These are phyloP conservation scores for Porites lutea DNA, from an alignment of 64 coral and sea anemone species.

Conservation along the genomic window DNA sequence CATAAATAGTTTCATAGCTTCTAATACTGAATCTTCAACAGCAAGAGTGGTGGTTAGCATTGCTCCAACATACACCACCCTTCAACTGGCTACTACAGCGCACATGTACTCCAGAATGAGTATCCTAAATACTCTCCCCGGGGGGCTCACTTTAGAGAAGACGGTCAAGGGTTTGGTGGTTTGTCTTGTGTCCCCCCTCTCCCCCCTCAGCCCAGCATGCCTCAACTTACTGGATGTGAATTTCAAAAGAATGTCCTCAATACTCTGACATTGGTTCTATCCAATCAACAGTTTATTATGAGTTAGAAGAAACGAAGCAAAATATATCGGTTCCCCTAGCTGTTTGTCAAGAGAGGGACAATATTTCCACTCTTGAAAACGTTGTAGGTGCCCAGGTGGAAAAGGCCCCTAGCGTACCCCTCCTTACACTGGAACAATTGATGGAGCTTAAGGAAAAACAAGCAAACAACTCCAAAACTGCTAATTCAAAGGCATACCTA, in stretches of 20 bases:
- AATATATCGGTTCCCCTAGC: neutral
- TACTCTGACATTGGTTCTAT: constrained; percentile 31
- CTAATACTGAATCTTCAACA: neutral
- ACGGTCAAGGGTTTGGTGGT: constrained; percentile 20
- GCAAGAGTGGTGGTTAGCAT: constrained; percentile 13
- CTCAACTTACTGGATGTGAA: constrained; percentile 18
- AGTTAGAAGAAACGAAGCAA: constrained; percentile 31
- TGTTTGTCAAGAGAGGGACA: no score
- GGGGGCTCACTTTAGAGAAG: constrained; percentile 20
- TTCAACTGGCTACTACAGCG: neutral
- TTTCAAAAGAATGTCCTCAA: constrained; percentile 13
- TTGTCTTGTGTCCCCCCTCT: constrained; percentile 5
- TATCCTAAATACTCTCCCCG: constrained; percentile 42
- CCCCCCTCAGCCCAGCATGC: neutral
- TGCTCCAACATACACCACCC: constrained; percentile 13
- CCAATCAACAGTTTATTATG: constrained; percentile 40
- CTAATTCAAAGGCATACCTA: neutral
- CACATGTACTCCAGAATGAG: no score
- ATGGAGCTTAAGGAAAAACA: neutral
- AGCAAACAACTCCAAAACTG: neutral
- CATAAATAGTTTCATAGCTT: no score
- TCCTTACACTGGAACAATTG: neutral
- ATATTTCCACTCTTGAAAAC: no score
- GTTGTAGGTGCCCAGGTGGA: no score
- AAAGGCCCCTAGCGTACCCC: no score